Conservation (phyloP, 2,888 invertebrate species). For the Drosophila picticornis region DNA sequence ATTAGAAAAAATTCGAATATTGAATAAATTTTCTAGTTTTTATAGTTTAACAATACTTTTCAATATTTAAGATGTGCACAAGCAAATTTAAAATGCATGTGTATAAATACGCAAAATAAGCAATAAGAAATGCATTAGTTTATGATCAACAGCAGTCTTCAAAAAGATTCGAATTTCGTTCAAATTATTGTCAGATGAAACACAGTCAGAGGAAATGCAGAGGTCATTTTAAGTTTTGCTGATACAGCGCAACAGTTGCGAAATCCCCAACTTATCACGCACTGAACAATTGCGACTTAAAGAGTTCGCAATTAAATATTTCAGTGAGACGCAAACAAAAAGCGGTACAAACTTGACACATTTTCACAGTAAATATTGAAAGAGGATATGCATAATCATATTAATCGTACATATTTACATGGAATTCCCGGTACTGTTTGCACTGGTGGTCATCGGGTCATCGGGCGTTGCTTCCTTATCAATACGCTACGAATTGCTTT, state of each 20-base stretch:
- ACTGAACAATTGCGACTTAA: slow-evolving; percentile 40
- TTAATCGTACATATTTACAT: background rate
- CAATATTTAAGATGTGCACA: background rate
- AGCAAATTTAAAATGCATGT: background rate
- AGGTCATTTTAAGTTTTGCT: slow-evolving; percentile 24
- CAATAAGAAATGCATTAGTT: background rate
- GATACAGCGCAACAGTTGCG: slow-evolving; percentile 7
- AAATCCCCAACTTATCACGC: slow-evolving; percentile 25
- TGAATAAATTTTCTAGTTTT: background rate
- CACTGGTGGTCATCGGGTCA: slow-evolving; percentile 14
- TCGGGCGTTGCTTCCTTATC: slow-evolving; percentile 17
- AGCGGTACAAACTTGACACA: slow-evolving; percentile 57
- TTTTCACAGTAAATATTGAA: background rate
- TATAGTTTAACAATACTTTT: background rate
- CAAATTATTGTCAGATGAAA: background rate
- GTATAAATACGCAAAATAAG: background rate
- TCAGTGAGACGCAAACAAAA: slow-evolving; percentile 18
- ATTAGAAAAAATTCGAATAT: background rate
- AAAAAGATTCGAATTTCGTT: background rate
- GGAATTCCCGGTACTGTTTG: slow-evolving; percentile 2
- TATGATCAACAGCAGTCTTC: background rate
- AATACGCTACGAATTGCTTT: background rate
- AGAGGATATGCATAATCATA: background rate
- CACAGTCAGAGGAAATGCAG: slow-evolving; percentile 21
- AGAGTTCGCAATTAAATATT: slow-evolving; percentile 11